phyloP scores from a whole-genome alignment of 2,113 vertebrate species.

The Ardeotis arabs region DNA sequence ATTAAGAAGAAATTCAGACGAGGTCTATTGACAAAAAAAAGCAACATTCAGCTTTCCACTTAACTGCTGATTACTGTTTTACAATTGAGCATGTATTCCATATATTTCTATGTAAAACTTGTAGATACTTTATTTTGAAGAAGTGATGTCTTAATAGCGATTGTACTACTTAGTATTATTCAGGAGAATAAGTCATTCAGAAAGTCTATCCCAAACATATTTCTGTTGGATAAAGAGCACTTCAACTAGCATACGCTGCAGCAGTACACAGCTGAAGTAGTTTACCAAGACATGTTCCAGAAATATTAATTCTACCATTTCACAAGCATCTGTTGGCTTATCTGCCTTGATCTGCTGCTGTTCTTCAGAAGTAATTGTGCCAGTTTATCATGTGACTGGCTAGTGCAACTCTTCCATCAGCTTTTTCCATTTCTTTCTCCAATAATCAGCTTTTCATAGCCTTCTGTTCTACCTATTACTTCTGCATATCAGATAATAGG shows the following conservation, averaged over 20 bases:
- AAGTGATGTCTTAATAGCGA: neutral
- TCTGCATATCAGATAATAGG: neutral
- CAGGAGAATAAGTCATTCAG: neutral
- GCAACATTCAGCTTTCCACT: neutral
- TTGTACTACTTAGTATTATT: neutral
- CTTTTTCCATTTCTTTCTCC: neutral
- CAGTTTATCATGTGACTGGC: neutral
- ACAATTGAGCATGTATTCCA: neutral
- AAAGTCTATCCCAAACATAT: neutral
- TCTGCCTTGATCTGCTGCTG: neutral
- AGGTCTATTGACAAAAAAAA: neutral
- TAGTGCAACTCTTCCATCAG: neutral
- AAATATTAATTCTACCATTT: neutral
- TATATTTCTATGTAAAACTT: neutral
- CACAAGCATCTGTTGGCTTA: neutral
- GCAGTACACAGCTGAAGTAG: neutral
- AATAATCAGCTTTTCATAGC: neutral
- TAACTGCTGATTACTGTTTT: neutral
- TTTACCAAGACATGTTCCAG: neutral
- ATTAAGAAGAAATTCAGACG: neutral
- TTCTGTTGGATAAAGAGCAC: neutral
- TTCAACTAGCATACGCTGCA: neutral
- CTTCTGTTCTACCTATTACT: neutral
- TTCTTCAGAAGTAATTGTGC: neutral
- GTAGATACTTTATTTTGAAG: neutral